Evolutionary conservation across 2,113 vertebrate species (phyloP).

Genomic region (Corydoras sp.): DNA sequence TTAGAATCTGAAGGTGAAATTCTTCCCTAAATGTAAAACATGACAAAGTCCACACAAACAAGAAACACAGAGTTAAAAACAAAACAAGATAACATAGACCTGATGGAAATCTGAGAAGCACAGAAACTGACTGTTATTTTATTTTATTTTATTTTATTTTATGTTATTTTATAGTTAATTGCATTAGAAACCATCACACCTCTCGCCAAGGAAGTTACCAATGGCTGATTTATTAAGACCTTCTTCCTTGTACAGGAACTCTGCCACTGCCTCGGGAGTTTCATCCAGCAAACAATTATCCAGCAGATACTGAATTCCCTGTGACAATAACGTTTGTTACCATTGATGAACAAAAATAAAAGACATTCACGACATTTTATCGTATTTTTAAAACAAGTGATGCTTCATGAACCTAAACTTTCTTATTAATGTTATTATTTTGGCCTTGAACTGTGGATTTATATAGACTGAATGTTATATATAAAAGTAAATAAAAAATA

Average conservation of each 20-base stretch:
- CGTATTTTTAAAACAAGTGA: no score
- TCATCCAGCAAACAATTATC: constrained; percentile 72
- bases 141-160: no score
- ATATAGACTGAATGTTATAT: no score
- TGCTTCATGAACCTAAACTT: no score
- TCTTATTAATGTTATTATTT: no score
- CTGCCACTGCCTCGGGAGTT: constrained; percentile 71
- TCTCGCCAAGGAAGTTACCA: constrained; percentile 82
- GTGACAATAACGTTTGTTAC: not conserved
- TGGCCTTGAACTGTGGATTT: no score
- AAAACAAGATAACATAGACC: not conserved
- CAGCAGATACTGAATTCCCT: constrained; percentile 83
- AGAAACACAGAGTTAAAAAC: not conserved
- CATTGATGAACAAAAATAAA: not conserved
- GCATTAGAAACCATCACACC: constrained; percentile 55
- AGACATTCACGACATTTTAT: no score
- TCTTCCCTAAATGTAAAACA: constrained; percentile 66
- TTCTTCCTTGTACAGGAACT: constrained; percentile 87
- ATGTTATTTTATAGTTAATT: not conserved
- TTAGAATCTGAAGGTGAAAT: constrained; percentile 78
- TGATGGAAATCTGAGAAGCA: not conserved
- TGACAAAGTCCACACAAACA: not conserved
- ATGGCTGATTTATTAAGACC: constrained; percentile 92
- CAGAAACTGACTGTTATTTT: not conserved
- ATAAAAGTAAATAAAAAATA: no score